Evolutionary conservation across 2,113 vertebrate genomes (phyloP).

Genomic region (Anhinga anhinga): DNA sequence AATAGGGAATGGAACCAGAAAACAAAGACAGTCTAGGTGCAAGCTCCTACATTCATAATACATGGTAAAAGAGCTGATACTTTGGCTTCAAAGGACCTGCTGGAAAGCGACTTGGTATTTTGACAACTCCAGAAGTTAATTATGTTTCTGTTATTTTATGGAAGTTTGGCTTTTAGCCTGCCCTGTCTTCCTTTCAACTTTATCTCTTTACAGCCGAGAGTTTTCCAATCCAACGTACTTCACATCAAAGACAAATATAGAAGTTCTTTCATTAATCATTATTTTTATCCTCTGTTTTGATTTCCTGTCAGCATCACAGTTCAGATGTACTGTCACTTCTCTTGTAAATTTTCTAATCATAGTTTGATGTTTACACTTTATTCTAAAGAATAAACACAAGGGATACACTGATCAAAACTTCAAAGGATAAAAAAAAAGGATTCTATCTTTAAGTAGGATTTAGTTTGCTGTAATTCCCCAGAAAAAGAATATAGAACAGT

Average conservation of each 20-base stretch:
- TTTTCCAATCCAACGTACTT: not conserved
- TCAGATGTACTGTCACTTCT: conserved; percentile 8
- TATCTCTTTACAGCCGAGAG: not conserved
- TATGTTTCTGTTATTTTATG: not conserved
- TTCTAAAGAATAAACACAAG: conserved; percentile 1
- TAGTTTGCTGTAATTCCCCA: not conserved
- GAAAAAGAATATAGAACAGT: not conserved
- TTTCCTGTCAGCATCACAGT: not conserved
- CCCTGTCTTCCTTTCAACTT: conserved; percentile 14
- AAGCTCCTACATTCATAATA: not conserved
- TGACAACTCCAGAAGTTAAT: conserved; percentile 45
- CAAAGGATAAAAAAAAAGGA: not conserved
- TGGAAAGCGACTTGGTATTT: not conserved
- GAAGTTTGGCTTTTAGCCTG: conserved; percentile 19
- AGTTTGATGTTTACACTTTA: not conserved
- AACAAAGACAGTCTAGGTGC: not conserved
- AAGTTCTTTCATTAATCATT: conserved; percentile 1
- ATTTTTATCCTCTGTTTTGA: conserved; percentile 22
- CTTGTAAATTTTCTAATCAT: not conserved
- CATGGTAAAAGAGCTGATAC: not conserved
- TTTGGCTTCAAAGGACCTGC: not conserved
- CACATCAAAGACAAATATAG: conserved; percentile 1
- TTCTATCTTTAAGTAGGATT: not conserved
- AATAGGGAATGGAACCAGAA: not conserved
- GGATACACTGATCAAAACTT: not conserved